phyloP scores from a whole-genome alignment of 2,888 invertebrate genomes.

The Catocala sponsa region DNA sequence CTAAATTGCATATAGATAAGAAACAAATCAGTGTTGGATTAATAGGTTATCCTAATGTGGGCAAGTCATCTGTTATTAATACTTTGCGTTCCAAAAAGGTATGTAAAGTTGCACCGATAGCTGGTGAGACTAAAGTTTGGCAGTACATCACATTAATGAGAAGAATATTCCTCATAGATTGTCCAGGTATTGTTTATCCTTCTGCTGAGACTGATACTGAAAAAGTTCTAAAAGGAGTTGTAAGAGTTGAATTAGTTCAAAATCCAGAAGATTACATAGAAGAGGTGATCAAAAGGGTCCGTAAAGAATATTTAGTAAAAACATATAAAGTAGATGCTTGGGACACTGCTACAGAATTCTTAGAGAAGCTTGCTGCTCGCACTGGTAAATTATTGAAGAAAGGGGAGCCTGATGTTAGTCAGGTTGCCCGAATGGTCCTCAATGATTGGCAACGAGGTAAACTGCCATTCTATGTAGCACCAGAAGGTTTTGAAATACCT shows the following conservation, averaged over 20 bases:
- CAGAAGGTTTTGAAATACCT: conserved; percentile 93
- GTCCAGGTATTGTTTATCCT: conserved; percentile 99
- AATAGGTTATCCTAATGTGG: conserved; percentile 99
- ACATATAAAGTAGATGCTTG: conserved; percentile 96
- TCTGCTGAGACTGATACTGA: conserved; percentile 98
- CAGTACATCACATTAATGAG: conserved; percentile 99
- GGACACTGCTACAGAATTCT: conserved; percentile 94
- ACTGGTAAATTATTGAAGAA: conserved; percentile 97
- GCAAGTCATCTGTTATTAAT: conserved; percentile 99
- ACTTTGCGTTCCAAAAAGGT: conserved; percentile 98
- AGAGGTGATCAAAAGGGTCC: conserved; percentile 95
- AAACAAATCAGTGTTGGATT: conserved; percentile 99
- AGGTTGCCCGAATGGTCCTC: conserved; percentile 97
- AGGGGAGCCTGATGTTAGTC: conserved; percentile 97
- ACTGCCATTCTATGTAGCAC: conserved; percentile 97
- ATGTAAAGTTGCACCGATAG: conserved; percentile 99
- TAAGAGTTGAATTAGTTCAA: conserved; percentile 97
- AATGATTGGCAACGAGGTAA: conserved; percentile 99
- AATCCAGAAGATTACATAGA: conserved; percentile 98
- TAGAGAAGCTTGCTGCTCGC: conserved; percentile 95
- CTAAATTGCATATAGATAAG: conserved; percentile 97
- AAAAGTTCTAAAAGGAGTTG: conserved; percentile 98
- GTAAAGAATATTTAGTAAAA: conserved; percentile 95
- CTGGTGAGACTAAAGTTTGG: conserved; percentile 99
- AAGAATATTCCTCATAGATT: conserved; percentile 98